Conservation (phyloP, 2,888 invertebrate genomes). For the Drosophila flavopinicola region DNA sequence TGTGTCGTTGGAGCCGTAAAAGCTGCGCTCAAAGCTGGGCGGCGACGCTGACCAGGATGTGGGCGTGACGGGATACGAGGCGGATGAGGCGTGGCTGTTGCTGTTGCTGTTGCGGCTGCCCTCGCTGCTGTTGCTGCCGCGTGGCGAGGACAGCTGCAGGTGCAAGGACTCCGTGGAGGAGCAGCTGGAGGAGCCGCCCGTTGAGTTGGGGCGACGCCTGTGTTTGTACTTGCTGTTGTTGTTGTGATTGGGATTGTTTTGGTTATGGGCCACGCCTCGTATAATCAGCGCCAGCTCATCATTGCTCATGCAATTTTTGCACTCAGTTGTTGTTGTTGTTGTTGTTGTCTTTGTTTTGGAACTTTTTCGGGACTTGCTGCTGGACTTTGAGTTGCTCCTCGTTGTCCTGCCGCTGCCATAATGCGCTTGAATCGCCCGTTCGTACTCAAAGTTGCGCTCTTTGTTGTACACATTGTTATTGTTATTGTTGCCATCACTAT, state of each 20-base stretch:
- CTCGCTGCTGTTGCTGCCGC: slow-evolving; percentile 41
- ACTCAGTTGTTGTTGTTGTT: slow-evolving; percentile 23
- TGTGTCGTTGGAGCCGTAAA: slow-evolving; percentile 53
- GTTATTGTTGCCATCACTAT: slow-evolving; percentile 33
- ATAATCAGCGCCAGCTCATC: slow-evolving; percentile 72
- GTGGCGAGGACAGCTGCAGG: slow-evolving; percentile 30
- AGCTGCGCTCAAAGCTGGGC: slow-evolving; percentile 53
- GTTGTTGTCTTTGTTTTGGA: slow-evolving; percentile 44
- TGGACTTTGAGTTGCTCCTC: slow-evolving; percentile 25
- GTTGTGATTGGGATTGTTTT: slow-evolving; percentile 21
- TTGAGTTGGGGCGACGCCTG: slow-evolving; percentile 45
- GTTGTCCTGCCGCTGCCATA: slow-evolving; percentile 59
- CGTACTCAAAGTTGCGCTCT: slow-evolving; percentile 78
- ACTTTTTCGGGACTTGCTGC: slow-evolving; percentile 37
- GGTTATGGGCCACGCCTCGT: slow-evolving; percentile 52
- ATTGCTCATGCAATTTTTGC: slow-evolving; percentile 68
- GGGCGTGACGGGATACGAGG: slow-evolving; percentile 75
- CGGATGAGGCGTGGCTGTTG: slow-evolving; percentile 25
- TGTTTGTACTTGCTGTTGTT: slow-evolving; percentile 8
- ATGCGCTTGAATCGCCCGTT: slow-evolving; percentile 77
- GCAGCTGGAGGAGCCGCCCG: slow-evolving; percentile 53
- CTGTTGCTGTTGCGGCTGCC: slow-evolving; percentile 25
- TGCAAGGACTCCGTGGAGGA: slow-evolving; percentile 76
- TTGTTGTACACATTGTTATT: slow-evolving; percentile 50
- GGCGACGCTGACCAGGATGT: slow-evolving; percentile 68